Evolutionary conservation across 2,113 vertebrate genomes (phyloP).

Genomic region (Andinoacara biseriatus): DNA sequence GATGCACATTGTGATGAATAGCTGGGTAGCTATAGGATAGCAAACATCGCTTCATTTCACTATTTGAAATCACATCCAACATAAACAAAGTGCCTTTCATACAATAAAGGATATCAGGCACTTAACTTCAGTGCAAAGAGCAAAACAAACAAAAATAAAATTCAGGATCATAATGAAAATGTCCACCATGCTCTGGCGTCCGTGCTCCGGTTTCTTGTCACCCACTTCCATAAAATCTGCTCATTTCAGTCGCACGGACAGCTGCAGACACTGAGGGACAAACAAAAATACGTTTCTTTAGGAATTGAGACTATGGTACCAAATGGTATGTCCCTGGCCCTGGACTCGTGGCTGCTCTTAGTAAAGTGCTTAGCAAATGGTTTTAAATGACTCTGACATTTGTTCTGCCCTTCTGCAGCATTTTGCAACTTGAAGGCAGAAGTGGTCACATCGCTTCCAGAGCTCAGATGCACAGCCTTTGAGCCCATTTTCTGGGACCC

Average conservation of each 20-base stretch:
- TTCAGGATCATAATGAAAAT: not conserved
- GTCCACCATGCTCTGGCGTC: constrained; percentile 38
- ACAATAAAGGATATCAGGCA: not conserved
- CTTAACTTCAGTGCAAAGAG: not conserved
- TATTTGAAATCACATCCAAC: not conserved
- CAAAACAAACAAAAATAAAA: no score
- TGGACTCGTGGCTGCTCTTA: constrained; percentile 65
- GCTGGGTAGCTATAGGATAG: not conserved
- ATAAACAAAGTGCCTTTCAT: not conserved
- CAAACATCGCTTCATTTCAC: not conserved
- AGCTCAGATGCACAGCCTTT: not conserved
- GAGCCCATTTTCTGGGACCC: constrained; percentile 19
- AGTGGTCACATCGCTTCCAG: constrained; percentile 23
- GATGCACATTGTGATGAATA: not conserved
- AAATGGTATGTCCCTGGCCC: constrained; percentile 71
- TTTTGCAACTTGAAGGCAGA: constrained; percentile 25
- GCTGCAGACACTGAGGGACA: constrained; percentile 61
- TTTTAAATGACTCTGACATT: constrained; percentile 73
- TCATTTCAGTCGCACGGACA: constrained; percentile 63
- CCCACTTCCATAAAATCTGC: constrained; percentile 70
- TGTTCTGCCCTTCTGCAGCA: constrained; percentile 58
- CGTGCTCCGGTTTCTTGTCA: constrained; percentile 43
- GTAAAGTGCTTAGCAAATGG: constrained; percentile 80
- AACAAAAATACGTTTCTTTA: constrained; percentile 67
- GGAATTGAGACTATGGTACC: constrained; percentile 67